Base-by-base conservation (phyloP, 1,140 invertebrate species). In the Subanguina moxae region DNA sequence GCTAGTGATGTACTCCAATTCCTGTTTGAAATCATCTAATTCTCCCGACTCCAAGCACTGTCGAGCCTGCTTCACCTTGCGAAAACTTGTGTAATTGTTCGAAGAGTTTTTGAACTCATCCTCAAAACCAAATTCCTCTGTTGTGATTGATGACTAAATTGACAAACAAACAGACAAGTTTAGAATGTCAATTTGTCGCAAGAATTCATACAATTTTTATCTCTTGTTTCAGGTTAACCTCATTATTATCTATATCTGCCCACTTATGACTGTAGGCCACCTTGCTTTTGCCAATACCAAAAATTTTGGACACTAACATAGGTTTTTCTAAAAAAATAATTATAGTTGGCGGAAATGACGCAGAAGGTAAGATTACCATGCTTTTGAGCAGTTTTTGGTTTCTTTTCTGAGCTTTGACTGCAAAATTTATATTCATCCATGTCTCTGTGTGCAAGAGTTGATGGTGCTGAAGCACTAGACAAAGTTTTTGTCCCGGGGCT, bases 1-100 rank as follows among this genome's bases (percentile, higher is more conserved):
- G 25, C 28, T 65, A 17, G 73, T 30, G 28, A 77, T 66, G 43
- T 76, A 76, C 1, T 77, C 64, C 1, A 78, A 30, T 23, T 77
- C 75, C 19, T 77, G 67, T 42, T 71, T 66, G 57, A 74, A 76
- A 30, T 76, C 75, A 56, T 77, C 75, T 11, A 74, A 52, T 57
- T 76, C 75, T 5, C 75, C 75, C 1, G 67, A 66, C 57, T 76
- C 75, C 9, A 76, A 38, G 1, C 68, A 48, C 56, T 76, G 62
- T 45, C 62, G 27, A 17, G 75, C 72, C 27, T 78, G 65, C 27
- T 75, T 77, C 1, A 77, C 73, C 23, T 68, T 77, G 1, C 74
- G 19, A 1, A 76, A 43, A 52, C 61, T 46, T 3, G 58, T 32
- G 58, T 32, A 61, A 27, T n/a, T 32, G 58, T 8, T 19, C 17